Base-by-base conservation (phyloP, 1,140 invertebrate species). In the Luehdorfia chinensis region DNA sequence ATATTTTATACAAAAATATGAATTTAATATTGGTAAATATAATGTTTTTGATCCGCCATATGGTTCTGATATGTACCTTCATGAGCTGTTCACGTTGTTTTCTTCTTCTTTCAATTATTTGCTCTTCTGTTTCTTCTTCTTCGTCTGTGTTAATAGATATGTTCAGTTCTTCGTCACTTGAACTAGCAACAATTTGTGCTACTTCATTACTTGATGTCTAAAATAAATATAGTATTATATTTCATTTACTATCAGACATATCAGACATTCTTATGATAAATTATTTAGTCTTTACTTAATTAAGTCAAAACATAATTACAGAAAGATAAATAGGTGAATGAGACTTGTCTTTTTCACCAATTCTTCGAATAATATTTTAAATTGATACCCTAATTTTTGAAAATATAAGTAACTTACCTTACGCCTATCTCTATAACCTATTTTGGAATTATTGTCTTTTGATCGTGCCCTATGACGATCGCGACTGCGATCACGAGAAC, bases 81-180 rank as follows among this genome's bases (percentile, higher is more conserved):
- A 98, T 73, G 1, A 99, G 87, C 73, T 95, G 95, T 86, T 98
- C 96, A 31, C 97, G 89, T 75, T 97, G 93, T 79, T 95, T 95
- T 52, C 97, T 90, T 60, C 96, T 89, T 68, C 92, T 91, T 75
- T 98, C 95, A 81, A 98, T 98, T 66, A 98, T 96, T 50, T 93
- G 92, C 80, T 98, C 95, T 75, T 98, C 97, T 77, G 97, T 95
- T 81, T 98, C 96, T 54, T 98, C 97, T 51, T 98, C 96, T 31
- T 96, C 94, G 14, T 91, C 92, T 43, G 94, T 91, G 52, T 95
- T 94, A 34, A 96, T 92, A 49, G 95, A 92, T 47, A 93, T 90
- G 67, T 91, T 90, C 11, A 89, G 84, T 54, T 91, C 89, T 74
- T 90, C 90, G 57, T 90, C 91, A 66, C 89, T 91, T 0, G 86